Percentiles rank a stretch among this genome's conserved stretches.
Evolutionary conservation across 1,140 invertebrate genomes (phyloP).

Genomic region (Mercenaria mercenaria): DNA sequence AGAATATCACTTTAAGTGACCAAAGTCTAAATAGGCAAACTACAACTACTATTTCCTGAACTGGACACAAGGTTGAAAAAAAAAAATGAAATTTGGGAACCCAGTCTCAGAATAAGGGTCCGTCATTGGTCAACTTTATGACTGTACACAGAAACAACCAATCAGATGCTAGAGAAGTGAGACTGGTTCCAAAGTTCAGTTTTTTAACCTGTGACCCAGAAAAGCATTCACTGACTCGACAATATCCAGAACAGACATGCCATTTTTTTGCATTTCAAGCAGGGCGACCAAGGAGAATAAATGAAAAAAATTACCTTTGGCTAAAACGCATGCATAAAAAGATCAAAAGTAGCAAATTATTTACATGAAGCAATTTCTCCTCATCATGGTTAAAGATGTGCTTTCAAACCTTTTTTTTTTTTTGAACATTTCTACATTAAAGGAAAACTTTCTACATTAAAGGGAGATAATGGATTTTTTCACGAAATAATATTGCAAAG

Average conservation of each 20-base stretch:
- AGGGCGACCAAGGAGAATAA: conserved; percentile 29
- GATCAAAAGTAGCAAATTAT: conserved; percentile 31
- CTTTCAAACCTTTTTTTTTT: neutral
- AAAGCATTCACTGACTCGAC: neutral
- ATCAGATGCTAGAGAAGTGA: no score
- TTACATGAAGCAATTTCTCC: conserved; percentile 37
- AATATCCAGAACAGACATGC: conserved; percentile 21
- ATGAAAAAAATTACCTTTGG: conserved; percentile 61
- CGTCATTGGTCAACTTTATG: no score
- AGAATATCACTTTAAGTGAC: neutral
- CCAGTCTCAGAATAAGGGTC: no score
- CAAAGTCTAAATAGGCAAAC: neutral
- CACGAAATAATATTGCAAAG: no score
- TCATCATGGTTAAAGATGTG: neutral
- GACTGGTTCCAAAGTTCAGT: no score
- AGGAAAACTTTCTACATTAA: no score
- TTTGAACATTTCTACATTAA: no score
- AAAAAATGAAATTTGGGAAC: no score
- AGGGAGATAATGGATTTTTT: no score
- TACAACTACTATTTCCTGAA: neutral
- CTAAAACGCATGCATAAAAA: conserved; percentile 41
- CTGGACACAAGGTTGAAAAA: neutral
- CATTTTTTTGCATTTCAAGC: neutral
- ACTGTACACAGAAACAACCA: no score
- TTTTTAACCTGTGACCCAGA: no score